phyloP scores from a whole-genome alignment of 2,888 invertebrate species.

The Adelognathus sp. region DNA sequence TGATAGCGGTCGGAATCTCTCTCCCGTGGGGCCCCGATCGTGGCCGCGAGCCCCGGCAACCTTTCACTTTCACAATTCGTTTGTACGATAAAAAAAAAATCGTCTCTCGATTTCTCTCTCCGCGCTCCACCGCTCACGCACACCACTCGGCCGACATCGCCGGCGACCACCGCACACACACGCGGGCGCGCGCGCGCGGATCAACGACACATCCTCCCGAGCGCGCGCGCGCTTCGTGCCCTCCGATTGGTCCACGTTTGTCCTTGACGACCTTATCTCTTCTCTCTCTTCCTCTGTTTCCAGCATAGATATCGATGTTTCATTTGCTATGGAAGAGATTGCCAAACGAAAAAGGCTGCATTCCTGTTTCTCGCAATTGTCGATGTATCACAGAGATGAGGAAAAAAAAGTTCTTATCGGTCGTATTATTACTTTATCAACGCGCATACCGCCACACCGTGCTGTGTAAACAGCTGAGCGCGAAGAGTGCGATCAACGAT shows the following conservation, averaged over 20 bases:
- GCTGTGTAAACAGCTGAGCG: neutral
- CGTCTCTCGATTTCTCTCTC: constrained; percentile 55
- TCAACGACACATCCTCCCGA: neutral
- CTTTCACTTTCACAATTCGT: constrained; percentile 65
- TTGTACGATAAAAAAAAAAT: constrained; percentile 44
- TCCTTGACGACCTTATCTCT: constrained; percentile 50
- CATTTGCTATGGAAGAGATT: neutral
- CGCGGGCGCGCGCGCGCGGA: neutral
- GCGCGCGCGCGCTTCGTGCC: neutral
- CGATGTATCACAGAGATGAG: neutral
- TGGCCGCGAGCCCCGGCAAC: constrained; percentile 45
- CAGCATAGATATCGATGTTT: neutral
- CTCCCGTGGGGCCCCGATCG: too few relatives aligned
- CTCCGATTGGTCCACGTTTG: constrained; percentile 33
- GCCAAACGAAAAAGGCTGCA: neutral
- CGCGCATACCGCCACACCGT: neutral
- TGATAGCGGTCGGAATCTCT: constrained; percentile 43
- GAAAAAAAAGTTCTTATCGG: neutral
- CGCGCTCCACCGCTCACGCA: constrained; percentile 1
- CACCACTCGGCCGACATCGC: neutral
- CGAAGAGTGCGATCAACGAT: neutral
- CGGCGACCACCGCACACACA: neutral
- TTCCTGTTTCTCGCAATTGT: neutral
- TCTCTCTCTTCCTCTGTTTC: constrained; percentile 38
- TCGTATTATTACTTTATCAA: neutral